These are phyloP conservation scores for Phocides pigmalion DNA, from an alignment of 1,140 invertebrate genomes.

Conservation along the genomic window DNA sequence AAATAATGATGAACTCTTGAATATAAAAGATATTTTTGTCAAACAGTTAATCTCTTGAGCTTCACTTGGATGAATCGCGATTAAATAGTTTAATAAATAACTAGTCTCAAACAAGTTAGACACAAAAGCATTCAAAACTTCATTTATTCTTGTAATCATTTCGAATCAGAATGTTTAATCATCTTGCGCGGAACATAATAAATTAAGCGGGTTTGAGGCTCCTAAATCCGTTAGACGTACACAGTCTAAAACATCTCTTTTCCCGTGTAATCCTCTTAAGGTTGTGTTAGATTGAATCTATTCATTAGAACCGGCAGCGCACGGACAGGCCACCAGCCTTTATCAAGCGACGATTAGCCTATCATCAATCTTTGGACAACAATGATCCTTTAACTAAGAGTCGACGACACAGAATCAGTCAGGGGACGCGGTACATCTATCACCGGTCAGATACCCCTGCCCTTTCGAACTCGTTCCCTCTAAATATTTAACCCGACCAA, in stretches of 20 bases:
- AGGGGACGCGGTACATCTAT: conserved; percentile 48
- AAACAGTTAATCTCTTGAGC: conserved; percentile 8
- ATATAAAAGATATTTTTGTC: neutral
- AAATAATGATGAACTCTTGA: neutral
- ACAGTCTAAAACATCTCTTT: conserved; percentile 33
- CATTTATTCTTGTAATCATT: conserved; percentile 29
- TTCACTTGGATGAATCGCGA: conserved; percentile 4
- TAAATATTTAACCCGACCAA: conserved; percentile 33
- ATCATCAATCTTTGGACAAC: conserved; percentile 71
- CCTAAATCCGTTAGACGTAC: conserved; percentile 28
- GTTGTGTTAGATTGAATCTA: conserved; percentile 40
- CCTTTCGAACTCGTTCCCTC: conserved; percentile 35
- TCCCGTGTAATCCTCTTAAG: conserved; percentile 35
- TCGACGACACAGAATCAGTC: conserved; percentile 59
- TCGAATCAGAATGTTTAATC: conserved; percentile 24
- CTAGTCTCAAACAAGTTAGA: neutral
- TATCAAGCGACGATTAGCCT: conserved; percentile 58
- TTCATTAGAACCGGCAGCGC: conserved; percentile 49
- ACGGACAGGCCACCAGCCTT: conserved; percentile 43
- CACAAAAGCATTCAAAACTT: conserved; percentile 18
- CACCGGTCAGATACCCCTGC: conserved; percentile 46
- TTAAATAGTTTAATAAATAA: neutral
- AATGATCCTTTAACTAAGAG: conserved; percentile 70
- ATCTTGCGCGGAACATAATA: conserved; percentile 23
- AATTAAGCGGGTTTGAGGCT: conserved; percentile 9